Percentiles rank a stretch among this genome's conserved stretches.
Evolutionary conservation across 2,888 invertebrate genomes (phyloP).

Genomic region (Leucophenga maculata): DNA sequence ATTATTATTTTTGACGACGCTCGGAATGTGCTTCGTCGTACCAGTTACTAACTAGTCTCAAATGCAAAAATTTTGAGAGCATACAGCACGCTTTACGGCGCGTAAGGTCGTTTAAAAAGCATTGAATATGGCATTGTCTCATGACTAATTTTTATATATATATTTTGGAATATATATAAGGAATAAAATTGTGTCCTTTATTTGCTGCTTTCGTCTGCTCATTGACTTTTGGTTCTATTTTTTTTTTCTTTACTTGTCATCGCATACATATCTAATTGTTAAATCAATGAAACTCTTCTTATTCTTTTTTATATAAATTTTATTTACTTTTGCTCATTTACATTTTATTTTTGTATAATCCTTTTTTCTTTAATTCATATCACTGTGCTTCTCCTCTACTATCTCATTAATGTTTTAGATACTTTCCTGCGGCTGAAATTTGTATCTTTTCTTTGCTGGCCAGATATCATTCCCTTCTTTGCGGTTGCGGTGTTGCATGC

Average conservation of each 20-base stretch:
- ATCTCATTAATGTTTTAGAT: too few species aligned
- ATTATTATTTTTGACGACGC: constrained; percentile 21
- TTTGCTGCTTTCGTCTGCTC: not conserved
- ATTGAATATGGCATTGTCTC: not conserved
- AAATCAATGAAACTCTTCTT: constrained; percentile 31
- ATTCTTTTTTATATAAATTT: not conserved
- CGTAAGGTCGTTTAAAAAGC: constrained; percentile 31
- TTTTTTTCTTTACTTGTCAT: too few species aligned
- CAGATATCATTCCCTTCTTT: too few species aligned
- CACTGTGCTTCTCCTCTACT: too few species aligned
- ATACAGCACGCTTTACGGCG: constrained; percentile 20
- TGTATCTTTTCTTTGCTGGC: too few species aligned
- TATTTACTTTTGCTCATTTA: too few species aligned
- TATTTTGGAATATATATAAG: not conserved
- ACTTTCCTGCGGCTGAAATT: too few species aligned
- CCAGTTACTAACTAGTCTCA: constrained; percentile 40
- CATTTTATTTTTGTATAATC: too few species aligned
- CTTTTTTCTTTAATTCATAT: too few species aligned
- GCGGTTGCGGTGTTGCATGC: too few species aligned
- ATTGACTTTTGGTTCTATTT: too few species aligned
- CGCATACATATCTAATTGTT: constrained; percentile 23
- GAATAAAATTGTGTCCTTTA: constrained; percentile 5
- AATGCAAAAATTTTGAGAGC: constrained; percentile 12
- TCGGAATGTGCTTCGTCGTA: constrained; percentile 42
- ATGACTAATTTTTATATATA: not conserved